Percentiles rank a stretch among this genome's conserved stretches.
Conservation (phyloP, 2,888 invertebrate species). For the Eupithecia insigniata region DNA sequence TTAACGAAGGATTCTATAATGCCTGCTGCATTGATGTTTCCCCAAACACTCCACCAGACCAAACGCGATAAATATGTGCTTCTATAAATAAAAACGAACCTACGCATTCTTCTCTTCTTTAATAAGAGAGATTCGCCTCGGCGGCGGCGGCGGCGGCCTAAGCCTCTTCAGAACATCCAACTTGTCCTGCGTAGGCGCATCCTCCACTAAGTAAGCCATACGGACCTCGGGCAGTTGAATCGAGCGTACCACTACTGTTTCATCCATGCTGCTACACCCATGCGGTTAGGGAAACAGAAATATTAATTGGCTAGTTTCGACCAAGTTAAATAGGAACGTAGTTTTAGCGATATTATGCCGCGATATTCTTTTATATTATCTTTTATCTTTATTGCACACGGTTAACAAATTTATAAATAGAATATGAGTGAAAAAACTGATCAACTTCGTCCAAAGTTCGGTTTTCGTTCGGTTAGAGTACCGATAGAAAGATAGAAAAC, state of each 20-base stretch:
- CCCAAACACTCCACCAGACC: slow-evolving; percentile 8
- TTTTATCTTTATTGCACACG: not conserved
- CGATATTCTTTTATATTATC: not conserved
- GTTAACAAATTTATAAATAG: not conserved
- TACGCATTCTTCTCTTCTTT: slow-evolving; percentile 65
- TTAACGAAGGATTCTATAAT: too few species aligned
- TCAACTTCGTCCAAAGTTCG: too few species aligned
- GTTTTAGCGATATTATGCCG: not conserved
- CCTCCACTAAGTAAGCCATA: slow-evolving; percentile 64
- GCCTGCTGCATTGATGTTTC: too few species aligned
- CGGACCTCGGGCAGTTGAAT: slow-evolving; percentile 72
- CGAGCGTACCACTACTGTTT: slow-evolving; percentile 68
- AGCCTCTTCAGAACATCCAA: slow-evolving; percentile 45
- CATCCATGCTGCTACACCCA: slow-evolving; percentile 70
- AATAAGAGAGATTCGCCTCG: slow-evolving; percentile 67
- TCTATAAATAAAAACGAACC: slow-evolving; percentile 61
- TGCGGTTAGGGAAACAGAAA: slow-evolving; percentile 44
- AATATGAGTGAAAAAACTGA: too few species aligned
- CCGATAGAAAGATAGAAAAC: too few species aligned
- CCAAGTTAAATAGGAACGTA: not conserved
- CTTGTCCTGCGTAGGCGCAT: slow-evolving; percentile 40
- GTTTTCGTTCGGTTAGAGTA: too few species aligned
- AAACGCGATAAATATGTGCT: slow-evolving; percentile 35
- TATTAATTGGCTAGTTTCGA: slow-evolving; percentile 29
- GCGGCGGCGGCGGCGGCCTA: slow-evolving; percentile 74